Conservation (phyloP, 2,888 invertebrate species). For the Luperina nickerlii region DNA sequence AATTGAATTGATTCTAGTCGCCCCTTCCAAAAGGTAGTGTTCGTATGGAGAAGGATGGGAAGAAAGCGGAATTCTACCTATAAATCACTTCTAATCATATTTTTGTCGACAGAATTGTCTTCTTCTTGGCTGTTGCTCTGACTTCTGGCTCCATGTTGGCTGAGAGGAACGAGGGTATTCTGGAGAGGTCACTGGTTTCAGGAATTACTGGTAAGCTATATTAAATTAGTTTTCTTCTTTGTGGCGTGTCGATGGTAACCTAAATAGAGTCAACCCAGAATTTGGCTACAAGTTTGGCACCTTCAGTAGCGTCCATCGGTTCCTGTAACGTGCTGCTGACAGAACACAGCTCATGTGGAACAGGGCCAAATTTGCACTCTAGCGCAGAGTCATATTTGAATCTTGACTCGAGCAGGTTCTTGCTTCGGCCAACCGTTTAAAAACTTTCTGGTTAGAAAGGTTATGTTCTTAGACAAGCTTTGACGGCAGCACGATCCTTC, state of each 20-base stretch:
- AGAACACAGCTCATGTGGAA: neutral
- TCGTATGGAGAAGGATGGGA: too few species aligned
- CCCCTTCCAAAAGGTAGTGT: too few species aligned
- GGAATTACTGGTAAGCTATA: conserved; percentile 91
- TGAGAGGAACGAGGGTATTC: conserved; percentile 96
- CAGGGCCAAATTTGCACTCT: fast-evolving
- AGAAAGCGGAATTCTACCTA: neutral
- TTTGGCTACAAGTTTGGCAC: neutral
- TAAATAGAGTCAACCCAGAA: neutral
- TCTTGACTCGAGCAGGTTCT: neutral
- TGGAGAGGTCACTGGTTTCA: conserved; percentile 96
- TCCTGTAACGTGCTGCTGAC: neutral
- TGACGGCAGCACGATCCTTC: neutral
- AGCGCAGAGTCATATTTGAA: neutral
- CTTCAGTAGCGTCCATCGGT: neutral
- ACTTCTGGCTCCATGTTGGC: conserved; percentile 97
- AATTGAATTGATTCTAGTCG: too few species aligned
- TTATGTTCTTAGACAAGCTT: neutral
- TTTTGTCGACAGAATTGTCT: conserved; percentile 93
- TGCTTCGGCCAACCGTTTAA: neutral
- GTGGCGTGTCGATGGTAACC: neutral
- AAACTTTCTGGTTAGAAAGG: neutral
- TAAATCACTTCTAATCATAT: neutral
- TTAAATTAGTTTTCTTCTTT: too few species aligned
- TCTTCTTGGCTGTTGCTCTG: conserved; percentile 97